These are phyloP conservation scores for Marmota flaviventris DNA, from an alignment of 2,113 vertebrate genomes.

Conservation along the genomic window DNA sequence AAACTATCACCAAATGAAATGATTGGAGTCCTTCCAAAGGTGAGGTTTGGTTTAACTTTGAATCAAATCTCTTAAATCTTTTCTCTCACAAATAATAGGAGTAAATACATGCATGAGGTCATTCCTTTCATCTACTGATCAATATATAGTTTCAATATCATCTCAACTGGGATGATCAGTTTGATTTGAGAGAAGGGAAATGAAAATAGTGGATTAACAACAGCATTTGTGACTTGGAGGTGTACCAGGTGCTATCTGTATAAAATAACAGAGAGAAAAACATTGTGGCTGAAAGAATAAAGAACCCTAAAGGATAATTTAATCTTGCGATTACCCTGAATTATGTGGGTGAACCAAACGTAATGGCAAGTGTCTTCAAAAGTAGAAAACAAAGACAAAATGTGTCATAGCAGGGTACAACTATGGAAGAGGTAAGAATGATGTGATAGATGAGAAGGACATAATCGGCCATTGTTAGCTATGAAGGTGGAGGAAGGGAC, in stretches of 20 bases:
- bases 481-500: background rate
- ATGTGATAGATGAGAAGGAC: background rate
- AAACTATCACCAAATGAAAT: background rate
- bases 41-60: background rate
- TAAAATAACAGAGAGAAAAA: background rate
- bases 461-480: background rate
- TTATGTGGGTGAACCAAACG: background rate
- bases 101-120: background rate
- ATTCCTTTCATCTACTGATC: background rate
- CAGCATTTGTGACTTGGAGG: background rate
- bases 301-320: background rate
- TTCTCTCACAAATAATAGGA: background rate
- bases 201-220: background rate
- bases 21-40: background rate
- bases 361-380: background rate
- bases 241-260: background rate
- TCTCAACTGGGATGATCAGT: background rate
- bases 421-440: background rate
- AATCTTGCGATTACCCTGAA: background rate
- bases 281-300: background rate
- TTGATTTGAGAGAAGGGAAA: slow-evolving; percentile 1
- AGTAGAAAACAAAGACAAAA: background rate
- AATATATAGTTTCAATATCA: background rate
- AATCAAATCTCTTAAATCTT: background rate
- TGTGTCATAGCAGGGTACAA: background rate